Evolutionary conservation across 2,888 invertebrate genomes (phyloP).

Genomic region (Ctena decussata): DNA sequence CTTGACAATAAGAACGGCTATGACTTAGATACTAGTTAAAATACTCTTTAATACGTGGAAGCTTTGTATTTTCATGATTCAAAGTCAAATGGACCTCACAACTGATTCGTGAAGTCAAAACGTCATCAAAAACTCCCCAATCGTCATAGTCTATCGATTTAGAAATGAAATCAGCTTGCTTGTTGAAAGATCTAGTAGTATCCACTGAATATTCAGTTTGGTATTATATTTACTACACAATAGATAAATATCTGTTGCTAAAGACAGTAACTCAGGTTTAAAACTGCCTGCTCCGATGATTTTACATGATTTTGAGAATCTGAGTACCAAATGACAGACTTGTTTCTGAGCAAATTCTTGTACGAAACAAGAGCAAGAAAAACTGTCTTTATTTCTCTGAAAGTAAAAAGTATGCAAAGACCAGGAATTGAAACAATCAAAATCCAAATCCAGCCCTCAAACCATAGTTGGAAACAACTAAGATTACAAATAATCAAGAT

Average conservation of each 20-base stretch:
- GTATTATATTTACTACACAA: too few species aligned
- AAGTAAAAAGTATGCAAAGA: too few species aligned
- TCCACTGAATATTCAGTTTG: slow-evolving; percentile 31
- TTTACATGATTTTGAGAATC: slow-evolving; percentile 17
- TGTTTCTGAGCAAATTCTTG: background rate
- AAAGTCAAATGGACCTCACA: background rate
- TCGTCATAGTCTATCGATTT: slow-evolving; percentile 22
- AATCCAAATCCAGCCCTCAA: too few species aligned
- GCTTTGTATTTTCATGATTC: background rate
- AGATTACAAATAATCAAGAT: too few species aligned
- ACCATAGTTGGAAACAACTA: too few species aligned
- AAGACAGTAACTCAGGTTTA: slow-evolving; percentile 17
- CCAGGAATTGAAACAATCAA: too few species aligned
- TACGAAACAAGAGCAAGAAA: background rate
- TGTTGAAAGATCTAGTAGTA: slow-evolving; percentile 19
- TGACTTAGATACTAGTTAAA: too few species aligned
- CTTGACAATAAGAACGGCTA: too few species aligned
- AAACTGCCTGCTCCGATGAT: slow-evolving; percentile 3
- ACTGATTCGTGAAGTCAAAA: slow-evolving; percentile 17
- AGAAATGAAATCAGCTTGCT: background rate
- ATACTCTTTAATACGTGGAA: too few species aligned
- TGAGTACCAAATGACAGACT: background rate
- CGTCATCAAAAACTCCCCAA: slow-evolving; percentile 12
- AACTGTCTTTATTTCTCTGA: slow-evolving; percentile 20
- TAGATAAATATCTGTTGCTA: background rate